These are phyloP conservation scores for Nothura maculosa DNA, from an alignment of 2,797 vertebrate species.

Conservation along the genomic window DNA sequence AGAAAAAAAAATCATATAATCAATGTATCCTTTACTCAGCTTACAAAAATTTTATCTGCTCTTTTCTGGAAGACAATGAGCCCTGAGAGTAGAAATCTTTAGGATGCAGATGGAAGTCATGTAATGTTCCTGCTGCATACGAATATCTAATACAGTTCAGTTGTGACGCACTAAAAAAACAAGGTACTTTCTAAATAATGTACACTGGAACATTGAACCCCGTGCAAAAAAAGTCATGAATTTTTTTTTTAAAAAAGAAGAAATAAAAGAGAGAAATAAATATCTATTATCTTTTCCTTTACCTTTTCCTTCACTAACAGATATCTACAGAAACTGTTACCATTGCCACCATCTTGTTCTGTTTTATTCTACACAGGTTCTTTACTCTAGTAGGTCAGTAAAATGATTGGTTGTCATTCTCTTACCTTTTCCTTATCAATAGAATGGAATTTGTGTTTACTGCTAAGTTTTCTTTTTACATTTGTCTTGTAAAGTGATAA, in stretches of 20 bases:
- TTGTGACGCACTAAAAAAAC: background rate
- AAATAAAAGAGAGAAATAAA: background rate
- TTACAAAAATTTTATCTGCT: background rate
- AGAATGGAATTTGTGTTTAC: no score
- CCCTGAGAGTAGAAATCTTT: background rate
- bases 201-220: background rate
- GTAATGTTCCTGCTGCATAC: background rate
- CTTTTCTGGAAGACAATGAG: background rate
- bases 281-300: background rate
- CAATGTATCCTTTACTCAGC: background rate
- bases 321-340: no score
- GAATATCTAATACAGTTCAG: background rate
- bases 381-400: no score
- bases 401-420: no score
- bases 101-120: background rate
- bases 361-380: no score
- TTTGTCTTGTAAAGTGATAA: background rate
- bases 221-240: background rate
- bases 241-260: no score
- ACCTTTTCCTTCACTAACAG: no score
- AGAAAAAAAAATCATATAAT: background rate
- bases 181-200: background rate
- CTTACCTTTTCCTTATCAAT: no score
- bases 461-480: background rate
- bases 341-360: no score